These are phyloP conservation scores for Phortica okadai DNA, from an alignment of 2,888 invertebrate species.

Conservation along the genomic window DNA sequence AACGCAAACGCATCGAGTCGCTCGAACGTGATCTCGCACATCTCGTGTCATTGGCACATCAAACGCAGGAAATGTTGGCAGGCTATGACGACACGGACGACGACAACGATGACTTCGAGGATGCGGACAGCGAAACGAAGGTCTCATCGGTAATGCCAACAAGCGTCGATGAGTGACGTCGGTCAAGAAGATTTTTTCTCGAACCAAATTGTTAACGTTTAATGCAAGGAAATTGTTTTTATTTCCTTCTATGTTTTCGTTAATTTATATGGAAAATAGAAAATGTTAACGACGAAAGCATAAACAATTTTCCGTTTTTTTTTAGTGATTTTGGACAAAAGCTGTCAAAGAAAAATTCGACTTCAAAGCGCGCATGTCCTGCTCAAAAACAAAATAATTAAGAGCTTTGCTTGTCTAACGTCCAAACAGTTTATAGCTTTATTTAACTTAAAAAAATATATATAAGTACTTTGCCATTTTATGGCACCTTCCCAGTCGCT, in stretches of 20 bases:
- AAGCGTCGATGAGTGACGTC: neutral
- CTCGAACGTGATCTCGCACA: slow-evolving; percentile 46
- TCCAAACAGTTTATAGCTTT: neutral
- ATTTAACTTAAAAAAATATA: neutral
- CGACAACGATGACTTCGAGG: neutral
- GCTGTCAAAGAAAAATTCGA: too few species aligned
- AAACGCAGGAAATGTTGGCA: slow-evolving; percentile 45
- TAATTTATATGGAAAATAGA: too few species aligned
- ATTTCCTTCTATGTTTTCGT: too few species aligned
- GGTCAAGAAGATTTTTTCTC: too few species aligned
- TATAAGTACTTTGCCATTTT: neutral
- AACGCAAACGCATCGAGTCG: slow-evolving; percentile 44
- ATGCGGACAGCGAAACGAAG: neutral
- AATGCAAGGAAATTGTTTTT: too few species aligned
- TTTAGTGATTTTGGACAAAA: too few species aligned
- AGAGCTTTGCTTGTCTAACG: neutral
- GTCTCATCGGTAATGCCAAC: neutral
- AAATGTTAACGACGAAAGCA: too few species aligned
- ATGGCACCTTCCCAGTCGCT: neutral
- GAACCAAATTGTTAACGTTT: too few species aligned
- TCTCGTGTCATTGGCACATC: slow-evolving; percentile 42
- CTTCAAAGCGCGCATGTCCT: too few species aligned
- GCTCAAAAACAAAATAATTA: neutral
- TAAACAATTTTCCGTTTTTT: too few species aligned
- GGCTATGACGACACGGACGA: neutral